phyloP scores from a whole-genome alignment of 2,888 invertebrate genomes.

The Gymnoscelis rufifasciata region DNA sequence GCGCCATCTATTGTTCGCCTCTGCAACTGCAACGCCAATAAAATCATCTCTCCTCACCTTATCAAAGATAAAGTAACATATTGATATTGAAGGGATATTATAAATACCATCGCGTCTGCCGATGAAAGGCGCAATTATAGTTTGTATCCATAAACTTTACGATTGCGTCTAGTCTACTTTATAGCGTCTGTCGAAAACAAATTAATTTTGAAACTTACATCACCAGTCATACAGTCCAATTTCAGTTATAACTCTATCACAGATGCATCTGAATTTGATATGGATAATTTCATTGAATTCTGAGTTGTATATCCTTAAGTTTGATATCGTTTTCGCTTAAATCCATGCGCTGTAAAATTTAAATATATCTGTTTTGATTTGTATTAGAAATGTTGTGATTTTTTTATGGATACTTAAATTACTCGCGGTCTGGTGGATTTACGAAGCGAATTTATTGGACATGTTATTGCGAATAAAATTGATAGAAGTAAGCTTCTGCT shows the following conservation, averaged over 20 bases:
- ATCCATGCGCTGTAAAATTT: conserved; percentile 10
- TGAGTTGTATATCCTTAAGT: not conserved
- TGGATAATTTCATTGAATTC: not conserved
- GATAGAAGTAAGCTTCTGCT: not conserved
- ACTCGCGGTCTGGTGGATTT: conserved; percentile 10
- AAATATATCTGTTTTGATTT: conserved; percentile 27
- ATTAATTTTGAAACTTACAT: conserved; percentile 7
- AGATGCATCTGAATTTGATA: not conserved
- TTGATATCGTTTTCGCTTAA: conserved; percentile 7
- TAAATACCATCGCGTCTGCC: conserved; percentile 21
- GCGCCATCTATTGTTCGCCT: not conserved
- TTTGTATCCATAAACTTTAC: conserved; percentile 58
- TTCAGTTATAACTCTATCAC: not conserved
- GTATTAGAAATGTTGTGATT: conserved; percentile 10
- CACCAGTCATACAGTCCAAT: not conserved
- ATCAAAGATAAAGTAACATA: not conserved
- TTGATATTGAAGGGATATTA: conserved; percentile 15
- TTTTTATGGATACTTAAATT: conserved; percentile 24
- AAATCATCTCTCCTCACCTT: conserved; percentile 6
- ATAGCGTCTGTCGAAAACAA: conserved; percentile 28
- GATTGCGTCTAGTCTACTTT: conserved; percentile 58
- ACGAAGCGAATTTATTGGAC: conserved; percentile 18
- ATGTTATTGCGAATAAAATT: not conserved
- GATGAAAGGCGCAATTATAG: conserved; percentile 42
- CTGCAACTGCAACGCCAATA: not conserved